Conservation (phyloP, 2,888 invertebrate genomes). For the Melangyna quadrimaculata region DNA sequence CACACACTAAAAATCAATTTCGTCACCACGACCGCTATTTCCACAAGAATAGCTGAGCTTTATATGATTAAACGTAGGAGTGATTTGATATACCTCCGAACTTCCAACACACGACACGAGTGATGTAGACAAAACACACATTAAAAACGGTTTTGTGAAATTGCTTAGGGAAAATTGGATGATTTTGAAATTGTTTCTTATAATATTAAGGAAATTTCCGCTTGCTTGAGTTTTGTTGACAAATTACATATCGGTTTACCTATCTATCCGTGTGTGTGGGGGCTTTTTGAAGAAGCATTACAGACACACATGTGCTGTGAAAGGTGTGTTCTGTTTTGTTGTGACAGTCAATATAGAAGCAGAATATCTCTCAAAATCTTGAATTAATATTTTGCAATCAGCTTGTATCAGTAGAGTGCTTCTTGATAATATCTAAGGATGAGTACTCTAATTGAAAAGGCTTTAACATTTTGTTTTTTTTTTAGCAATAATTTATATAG, state of each 20-base stretch:
- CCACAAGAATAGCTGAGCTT: neutral
- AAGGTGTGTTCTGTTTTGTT: neutral
- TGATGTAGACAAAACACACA: constrained; percentile 1
- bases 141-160: constrained; percentile 47
- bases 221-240: constrained; percentile 60
- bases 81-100: neutral
- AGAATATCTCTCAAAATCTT: neutral
- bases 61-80: neutral
- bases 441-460: neutral
- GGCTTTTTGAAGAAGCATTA: neutral
- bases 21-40: constrained; percentile 17
- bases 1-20: constrained; percentile 62
- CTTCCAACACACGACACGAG: neutral
- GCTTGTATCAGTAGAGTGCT: neutral
- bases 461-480: neutral
- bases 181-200: constrained; percentile 70
- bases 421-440: neutral
- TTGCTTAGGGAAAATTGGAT: constrained; percentile 64
- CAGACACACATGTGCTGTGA: constrained; percentile 21
- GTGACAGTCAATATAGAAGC: neutral
- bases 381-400: neutral
- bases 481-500: neutral
- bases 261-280: neutral
- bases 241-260: constrained; percentile 44
- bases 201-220: constrained; percentile 56